phyloP scores from a whole-genome alignment of 1,140 invertebrate genomes.

The Adoxophyes honmai region DNA sequence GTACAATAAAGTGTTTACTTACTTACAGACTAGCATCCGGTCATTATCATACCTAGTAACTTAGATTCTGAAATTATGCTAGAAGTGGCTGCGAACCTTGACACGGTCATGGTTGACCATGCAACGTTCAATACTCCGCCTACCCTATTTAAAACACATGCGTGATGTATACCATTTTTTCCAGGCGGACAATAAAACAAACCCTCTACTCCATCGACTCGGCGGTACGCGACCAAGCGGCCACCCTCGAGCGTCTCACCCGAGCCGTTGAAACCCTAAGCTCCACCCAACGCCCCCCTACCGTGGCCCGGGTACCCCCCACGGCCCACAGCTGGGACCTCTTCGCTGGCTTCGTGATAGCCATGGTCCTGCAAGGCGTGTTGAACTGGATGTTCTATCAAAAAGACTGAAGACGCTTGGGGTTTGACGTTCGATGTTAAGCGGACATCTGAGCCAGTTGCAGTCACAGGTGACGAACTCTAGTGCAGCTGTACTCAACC shows the following conservation, averaged over 20 bases:
- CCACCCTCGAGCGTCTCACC: conserved; percentile 45
- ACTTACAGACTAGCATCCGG: too few relatives aligned
- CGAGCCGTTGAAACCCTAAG: conserved; percentile 40
- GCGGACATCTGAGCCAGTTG: neutral
- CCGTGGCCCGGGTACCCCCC: conserved; percentile 27
- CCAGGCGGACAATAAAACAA: conserved; percentile 58
- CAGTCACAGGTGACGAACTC: neutral
- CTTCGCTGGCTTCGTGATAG: conserved; percentile 55
- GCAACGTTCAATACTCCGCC: too few relatives aligned
- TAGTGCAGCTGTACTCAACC: neutral
- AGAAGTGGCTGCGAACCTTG: too few relatives aligned
- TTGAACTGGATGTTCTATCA: conserved; percentile 59
- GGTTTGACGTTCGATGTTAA: neutral
- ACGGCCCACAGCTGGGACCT: conserved; percentile 52
- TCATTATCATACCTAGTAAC: too few relatives aligned
- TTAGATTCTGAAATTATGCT: conserved; percentile 8
- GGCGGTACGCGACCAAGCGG: conserved; percentile 48
- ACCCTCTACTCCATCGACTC: conserved; percentile 51
- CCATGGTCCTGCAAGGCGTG: conserved; percentile 54
- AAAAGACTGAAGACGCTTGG: conserved; percentile 51
- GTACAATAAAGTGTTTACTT: too few relatives aligned
- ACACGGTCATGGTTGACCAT: too few relatives aligned
- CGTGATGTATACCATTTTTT: conserved; percentile 13
- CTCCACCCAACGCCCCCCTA: conserved; percentile 40
- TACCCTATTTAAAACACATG: neutral